Conservation (phyloP, 2,888 invertebrate species). For the Mesopsocus fuscifrons region DNA sequence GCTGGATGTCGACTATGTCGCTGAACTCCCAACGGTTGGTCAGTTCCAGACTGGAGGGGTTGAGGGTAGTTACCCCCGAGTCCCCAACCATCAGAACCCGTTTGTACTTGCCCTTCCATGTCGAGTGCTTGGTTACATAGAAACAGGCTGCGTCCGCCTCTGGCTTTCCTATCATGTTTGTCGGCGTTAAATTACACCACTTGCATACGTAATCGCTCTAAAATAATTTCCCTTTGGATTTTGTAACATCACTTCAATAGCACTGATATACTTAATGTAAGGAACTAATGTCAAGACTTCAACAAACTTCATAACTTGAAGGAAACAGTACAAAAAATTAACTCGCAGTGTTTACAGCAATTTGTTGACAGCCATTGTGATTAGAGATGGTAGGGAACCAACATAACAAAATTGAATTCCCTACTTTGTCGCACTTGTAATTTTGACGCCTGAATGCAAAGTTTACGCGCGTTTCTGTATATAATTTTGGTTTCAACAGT, state of each 20-base stretch:
- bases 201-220: not conserved
- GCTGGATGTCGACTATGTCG: conserved; percentile 51
- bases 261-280: too few species aligned
- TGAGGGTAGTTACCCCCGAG: conserved; percentile 90
- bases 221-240: too few species aligned
- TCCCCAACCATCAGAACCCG: conserved; percentile 93
- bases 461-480: too few species aligned
- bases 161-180: not conserved
- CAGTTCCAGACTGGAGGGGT: conserved; percentile 70
- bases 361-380: not conserved
- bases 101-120: conserved; percentile 98
- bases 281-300: too few species aligned
- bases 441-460: too few species aligned
- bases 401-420: conserved; percentile 11
- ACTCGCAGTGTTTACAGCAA: not conserved
- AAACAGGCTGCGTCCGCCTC: conserved; percentile 75
- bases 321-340: too few species aligned
- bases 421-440: too few species aligned
- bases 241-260: too few species aligned
- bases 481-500: too few species aligned
- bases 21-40: conserved; percentile 87
- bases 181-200: not conserved
- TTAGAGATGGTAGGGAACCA: not conserved
- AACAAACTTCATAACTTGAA: too few species aligned
- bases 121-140: conserved; percentile 86